Percentiles rank a stretch among this genome's conserved stretches.
phyloP scores from a whole-genome alignment of 2,113 vertebrate genomes.

The Nymphicus hollandicus region DNA sequence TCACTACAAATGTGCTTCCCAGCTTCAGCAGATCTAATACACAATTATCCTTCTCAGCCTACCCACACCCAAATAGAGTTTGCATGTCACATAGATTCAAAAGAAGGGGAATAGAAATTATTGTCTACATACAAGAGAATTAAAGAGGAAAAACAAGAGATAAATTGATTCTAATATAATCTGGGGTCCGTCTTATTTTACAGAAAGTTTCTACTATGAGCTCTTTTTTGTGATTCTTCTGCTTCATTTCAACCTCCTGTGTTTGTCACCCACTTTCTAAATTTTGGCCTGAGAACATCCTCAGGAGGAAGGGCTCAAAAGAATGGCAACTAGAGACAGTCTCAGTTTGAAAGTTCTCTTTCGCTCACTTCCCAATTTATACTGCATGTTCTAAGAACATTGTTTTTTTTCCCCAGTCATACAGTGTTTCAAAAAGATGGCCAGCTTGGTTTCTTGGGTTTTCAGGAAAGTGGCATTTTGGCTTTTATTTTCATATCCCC shows the following conservation, averaged over 20 bases:
- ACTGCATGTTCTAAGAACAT: not conserved
- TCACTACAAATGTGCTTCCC: not conserved
- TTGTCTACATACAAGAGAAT: not conserved
- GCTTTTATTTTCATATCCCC: not conserved
- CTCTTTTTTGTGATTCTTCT: not conserved
- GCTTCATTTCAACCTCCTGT: not conserved
- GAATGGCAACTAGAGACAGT: not conserved
- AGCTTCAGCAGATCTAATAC: not conserved
- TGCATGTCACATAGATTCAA: rapidly evolving
- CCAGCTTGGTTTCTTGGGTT: not conserved
- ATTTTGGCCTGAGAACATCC: not conserved
- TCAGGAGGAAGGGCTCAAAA: not conserved
- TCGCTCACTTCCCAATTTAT: not conserved
- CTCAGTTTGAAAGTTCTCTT: not conserved
- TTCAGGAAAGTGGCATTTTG: not conserved
- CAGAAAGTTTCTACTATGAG: not conserved
- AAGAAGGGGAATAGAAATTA: not conserved
- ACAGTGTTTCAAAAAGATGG: not conserved
- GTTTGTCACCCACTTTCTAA: not conserved
- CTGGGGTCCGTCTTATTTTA: not conserved
- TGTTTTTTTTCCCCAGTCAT: not conserved
- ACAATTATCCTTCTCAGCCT: not conserved
- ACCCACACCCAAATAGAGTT: not conserved
- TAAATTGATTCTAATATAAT: not conserved
- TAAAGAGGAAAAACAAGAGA: not conserved